Base-by-base conservation (phyloP, 92 coral and sea anemone genomes). In the Montipora capitata region DNA sequence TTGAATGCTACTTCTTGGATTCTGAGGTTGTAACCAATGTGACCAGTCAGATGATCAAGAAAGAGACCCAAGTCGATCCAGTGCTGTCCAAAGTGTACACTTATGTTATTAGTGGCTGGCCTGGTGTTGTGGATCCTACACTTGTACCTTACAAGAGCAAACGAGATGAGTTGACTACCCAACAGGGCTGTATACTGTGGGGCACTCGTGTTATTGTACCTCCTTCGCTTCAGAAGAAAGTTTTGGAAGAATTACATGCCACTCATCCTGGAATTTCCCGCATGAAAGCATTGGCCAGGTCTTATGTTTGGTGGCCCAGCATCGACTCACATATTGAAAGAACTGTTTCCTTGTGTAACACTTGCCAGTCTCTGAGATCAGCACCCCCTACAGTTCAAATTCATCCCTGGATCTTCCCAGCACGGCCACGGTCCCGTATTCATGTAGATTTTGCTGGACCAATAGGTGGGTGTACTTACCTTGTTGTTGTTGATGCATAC, bases 361-460 rank as follows among this genome's bases (percentile, higher is more conserved):
- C 44, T 7, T 68, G 72, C 72, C 72, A 68, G 72, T 68, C 72
- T 27, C 1, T 35, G 72, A 68, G 72, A 68, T 68, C 87, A n/a
- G 84, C 85, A 54, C 73, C 82, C 40, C 83, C 81, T 66, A 86
- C 86, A 14, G 91, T 85, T 48, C 12, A 40, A 35, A 86, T 84
- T 10, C 84, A 49, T 35, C 77, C 80, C 27, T 77, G 74, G 52
- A 80, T 61, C 27, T 88, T 86, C 45, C 94, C 89, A 70, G 72
- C 92, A 42, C 76, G 68, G 39, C 86, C 20, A 4, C 10, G 67
- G 67, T 61, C 27, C 15, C 67, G 20, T 8, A 17, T 61, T 61
- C 20, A 61, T 61, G 91, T 91, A 72, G 89, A 87, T 75, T 91
- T 76, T 73, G 91, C 89, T 2, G 93, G 96, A 40, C 91, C 93